These are phyloP conservation scores for Vollenhovia emeryi DNA, from an alignment of 1,140 invertebrate species.

Conservation along the genomic window DNA sequence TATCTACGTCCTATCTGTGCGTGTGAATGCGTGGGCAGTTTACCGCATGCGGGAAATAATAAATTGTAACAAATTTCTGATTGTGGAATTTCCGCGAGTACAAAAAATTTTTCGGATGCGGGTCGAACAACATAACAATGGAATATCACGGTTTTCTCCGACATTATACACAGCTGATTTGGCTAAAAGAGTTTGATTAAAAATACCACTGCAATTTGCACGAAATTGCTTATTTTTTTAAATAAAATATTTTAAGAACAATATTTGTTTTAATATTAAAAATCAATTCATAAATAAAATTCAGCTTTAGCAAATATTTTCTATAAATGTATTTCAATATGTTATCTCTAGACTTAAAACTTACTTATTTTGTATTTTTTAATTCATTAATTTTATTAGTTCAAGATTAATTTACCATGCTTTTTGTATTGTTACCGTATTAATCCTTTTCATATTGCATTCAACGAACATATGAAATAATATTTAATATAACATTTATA, in stretches of 20 bases:
- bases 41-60: conserved; percentile 45
- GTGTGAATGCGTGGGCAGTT: conserved; percentile 1
- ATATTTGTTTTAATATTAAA: background rate
- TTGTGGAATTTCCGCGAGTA: conserved; percentile 13
- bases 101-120: conserved; percentile 44
- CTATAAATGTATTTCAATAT: background rate
- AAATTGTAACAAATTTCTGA: conserved; percentile 32
- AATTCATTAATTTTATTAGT: background rate
- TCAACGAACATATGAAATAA: background rate
- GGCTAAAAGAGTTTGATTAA: background rate
- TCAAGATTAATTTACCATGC: background rate
- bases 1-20: background rate
- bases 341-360: background rate
- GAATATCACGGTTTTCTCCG: conserved; percentile 4
- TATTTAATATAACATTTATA: background rate
- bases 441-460: background rate
- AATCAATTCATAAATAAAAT: background rate
- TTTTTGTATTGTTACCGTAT: background rate
- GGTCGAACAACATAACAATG: background rate
- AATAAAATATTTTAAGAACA: background rate
- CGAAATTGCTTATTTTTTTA: background rate
- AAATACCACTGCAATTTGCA: background rate
- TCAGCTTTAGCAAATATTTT: background rate
- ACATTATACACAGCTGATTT: background rate
- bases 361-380: background rate